These are phyloP conservation scores for Physeter macrocephalus DNA, from an alignment of 2,113 vertebrate genomes.

Conservation along the genomic window DNA sequence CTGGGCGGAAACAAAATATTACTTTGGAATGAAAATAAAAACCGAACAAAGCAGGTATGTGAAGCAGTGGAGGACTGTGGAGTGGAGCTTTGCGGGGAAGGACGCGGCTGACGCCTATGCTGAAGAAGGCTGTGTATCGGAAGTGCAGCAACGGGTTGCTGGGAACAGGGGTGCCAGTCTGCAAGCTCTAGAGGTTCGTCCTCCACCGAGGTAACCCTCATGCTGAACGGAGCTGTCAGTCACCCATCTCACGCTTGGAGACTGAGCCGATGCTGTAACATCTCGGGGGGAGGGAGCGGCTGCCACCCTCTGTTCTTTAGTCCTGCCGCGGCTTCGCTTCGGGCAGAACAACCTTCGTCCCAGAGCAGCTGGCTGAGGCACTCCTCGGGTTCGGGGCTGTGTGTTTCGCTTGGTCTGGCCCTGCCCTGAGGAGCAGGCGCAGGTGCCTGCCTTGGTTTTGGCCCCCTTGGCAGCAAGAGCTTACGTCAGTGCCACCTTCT, in stretches of 20 bases:
- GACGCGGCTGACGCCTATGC: rapidly evolving
- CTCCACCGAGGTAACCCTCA: not conserved
- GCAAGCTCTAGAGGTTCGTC: not conserved
- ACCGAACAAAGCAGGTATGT: too few relatives aligned
- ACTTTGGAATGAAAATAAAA: not conserved
- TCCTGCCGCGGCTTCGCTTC: rapidly evolving
- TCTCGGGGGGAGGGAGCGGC: too few relatives aligned
- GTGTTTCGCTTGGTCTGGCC: not conserved
- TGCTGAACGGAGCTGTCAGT: too few relatives aligned
- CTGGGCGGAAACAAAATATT: too few relatives aligned
- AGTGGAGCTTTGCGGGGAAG: not conserved
- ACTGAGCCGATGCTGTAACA: rapidly evolving
- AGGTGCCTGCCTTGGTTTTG: not conserved
- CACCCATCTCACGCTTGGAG: not conserved
- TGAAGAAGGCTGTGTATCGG: not conserved
- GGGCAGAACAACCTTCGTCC: too few relatives aligned
- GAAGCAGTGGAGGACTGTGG: too few relatives aligned
- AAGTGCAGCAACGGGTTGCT: rapidly evolving
- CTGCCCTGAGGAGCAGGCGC: not conserved
- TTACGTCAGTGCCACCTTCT: rapidly evolving
- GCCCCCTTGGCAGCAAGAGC: not conserved
- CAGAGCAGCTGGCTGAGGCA: not conserved
- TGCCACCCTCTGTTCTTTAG: not conserved
- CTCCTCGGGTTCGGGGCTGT: rapidly evolving
- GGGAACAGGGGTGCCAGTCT: not conserved